A percentile compares a stretch with the other conserved stretches of the same genome.
Conservation (phyloP, 2,888 invertebrate genomes). For the Diaphora mendica region DNA sequence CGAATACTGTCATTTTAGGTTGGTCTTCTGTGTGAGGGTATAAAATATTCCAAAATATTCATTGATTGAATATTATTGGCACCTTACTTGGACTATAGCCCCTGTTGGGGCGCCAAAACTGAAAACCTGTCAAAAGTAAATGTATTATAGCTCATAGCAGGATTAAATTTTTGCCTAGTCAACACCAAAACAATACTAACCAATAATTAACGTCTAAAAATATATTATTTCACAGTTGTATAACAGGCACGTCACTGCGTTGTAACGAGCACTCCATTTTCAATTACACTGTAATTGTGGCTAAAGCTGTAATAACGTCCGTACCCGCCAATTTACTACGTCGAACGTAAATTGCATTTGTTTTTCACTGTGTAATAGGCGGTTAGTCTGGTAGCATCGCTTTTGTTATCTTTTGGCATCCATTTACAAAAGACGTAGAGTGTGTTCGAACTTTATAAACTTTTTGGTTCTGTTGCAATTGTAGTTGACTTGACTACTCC, state of each 20-base stretch:
- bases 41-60: neutral
- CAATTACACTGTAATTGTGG: conserved; percentile 83
- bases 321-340: conserved; percentile 74
- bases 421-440: neutral
- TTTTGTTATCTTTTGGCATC: conserved; percentile 26
- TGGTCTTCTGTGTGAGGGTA: neutral
- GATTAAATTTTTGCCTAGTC: neutral
- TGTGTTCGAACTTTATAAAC: neutral
- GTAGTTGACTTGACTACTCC: too few relatives aligned
- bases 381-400: conserved; percentile 42
- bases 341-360: conserved; percentile 77
- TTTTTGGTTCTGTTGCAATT: too few relatives aligned
- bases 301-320: conserved; percentile 74
- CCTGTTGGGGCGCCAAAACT: conserved; percentile 15
- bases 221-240: conserved; percentile 49
- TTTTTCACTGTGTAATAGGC: conserved; percentile 64
- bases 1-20: too few relatives aligned
- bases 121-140: conserved; percentile 3
- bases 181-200: conserved; percentile 8
- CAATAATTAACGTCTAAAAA: conserved; percentile 30
- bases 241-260: conserved; percentile 61
- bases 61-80: neutral
- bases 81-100: neutral
- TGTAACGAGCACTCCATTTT: conserved; percentile 79
- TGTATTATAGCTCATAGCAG: too few relatives aligned